Evolutionary conservation across 1,140 invertebrate species (phyloP).

Genomic region (Sesamia nonagrioides): DNA sequence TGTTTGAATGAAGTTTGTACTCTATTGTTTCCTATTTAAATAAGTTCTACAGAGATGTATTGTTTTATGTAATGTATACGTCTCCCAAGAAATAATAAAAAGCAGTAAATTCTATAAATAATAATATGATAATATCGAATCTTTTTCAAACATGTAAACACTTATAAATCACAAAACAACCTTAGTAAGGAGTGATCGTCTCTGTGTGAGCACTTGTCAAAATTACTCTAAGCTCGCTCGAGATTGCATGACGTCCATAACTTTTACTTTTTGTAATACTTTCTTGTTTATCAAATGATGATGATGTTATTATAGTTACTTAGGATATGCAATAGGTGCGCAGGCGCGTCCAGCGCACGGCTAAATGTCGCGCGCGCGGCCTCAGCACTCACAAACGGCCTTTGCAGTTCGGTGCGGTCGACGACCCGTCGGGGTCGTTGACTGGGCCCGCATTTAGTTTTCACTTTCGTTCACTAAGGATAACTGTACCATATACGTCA

Average conservation of each 20-base stretch:
- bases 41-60: no score
- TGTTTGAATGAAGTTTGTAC: no score
- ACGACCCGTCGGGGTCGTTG: constrained; percentile 80
- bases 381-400: constrained; percentile 86
- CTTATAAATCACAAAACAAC: not conserved
- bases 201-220: not conserved
- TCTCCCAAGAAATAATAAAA: not conserved
- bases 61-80: not conserved
- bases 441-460: constrained; percentile 85
- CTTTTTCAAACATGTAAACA: not conserved
- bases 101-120: no score
- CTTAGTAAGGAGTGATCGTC: not conserved
- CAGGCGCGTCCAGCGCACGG: constrained; percentile 68
- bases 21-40: no score
- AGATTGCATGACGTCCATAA: constrained; percentile 33
- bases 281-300: constrained; percentile 46
- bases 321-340: constrained; percentile 71
- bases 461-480: constrained; percentile 87
- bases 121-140: no score
- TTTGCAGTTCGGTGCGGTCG: constrained; percentile 85
- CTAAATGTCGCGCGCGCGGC: constrained; percentile 83
- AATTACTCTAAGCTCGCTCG: constrained; percentile 21
- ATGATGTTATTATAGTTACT: constrained; percentile 38
- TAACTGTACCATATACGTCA: constrained; percentile 86
- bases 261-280: constrained; percentile 47